A percentile compares a stretch with the other conserved stretches of the same genome.
These are phyloP conservation scores for Caerostris darwini DNA, from an alignment of 1,140 invertebrate genomes.

Conservation along the genomic window DNA sequence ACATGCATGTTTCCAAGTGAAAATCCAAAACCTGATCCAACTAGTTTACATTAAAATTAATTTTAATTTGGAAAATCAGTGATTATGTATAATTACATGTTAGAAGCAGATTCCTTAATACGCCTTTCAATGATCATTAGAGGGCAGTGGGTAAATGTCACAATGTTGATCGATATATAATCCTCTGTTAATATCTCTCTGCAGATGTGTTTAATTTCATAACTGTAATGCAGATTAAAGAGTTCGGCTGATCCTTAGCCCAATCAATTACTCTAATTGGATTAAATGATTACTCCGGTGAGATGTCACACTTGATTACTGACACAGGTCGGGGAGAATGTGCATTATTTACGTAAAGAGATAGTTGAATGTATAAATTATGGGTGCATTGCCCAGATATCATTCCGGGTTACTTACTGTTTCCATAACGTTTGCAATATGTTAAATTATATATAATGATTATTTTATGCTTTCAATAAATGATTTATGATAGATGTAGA, in stretches of 20 bases:
- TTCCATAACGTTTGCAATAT: too few species aligned
- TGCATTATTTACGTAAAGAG: background rate
- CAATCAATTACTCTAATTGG: conserved; percentile 8
- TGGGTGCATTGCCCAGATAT: too few species aligned
- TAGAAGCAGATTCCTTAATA: background rate
- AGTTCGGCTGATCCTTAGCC: background rate
- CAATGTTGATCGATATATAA: background rate
- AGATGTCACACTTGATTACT: background rate
- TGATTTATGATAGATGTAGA: too few species aligned
- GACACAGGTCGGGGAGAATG: background rate
- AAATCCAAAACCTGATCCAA: too few species aligned
- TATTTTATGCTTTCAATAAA: too few species aligned
- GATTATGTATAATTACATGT: background rate
- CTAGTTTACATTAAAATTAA: too few species aligned
- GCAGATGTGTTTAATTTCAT: background rate
- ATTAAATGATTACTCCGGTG: background rate
- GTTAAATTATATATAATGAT: too few species aligned
- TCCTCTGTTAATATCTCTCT: background rate
- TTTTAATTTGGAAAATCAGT: too few species aligned
- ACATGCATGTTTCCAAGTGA: too few species aligned
- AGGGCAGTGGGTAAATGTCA: background rate
- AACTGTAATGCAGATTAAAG: background rate
- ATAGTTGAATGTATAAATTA: too few species aligned
- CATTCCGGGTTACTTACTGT: too few species aligned
- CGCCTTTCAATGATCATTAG: background rate